Evolutionary conservation across 2,113 vertebrate genomes (phyloP), one percentile per base, ranked within the genome.

Genomic region (Thinocorus orbignyianus): DNA sequence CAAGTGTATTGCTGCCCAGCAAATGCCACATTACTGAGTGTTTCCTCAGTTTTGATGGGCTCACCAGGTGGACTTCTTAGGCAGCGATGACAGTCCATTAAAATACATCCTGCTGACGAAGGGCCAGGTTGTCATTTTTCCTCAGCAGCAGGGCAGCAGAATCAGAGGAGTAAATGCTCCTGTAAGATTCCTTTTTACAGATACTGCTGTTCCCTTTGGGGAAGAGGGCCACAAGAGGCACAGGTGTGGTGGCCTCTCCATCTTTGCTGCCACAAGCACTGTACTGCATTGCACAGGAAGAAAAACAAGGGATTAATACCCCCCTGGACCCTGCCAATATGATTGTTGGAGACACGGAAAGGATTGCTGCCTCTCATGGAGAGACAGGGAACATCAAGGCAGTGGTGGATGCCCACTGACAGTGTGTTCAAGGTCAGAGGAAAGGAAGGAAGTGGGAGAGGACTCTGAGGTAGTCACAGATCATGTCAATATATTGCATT

Each of bases 31-130:
- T 9, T 72, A 23, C 28, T 60, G 33, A 69, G 5, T 41, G 9
- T 52, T 82, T 42, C 42, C 62, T 82, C 54, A 35, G 23, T 64
- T 85, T 76, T 52, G 25, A 48, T 26, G 24, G n/a, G 1, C 2
- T 91, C 8, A 62, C 25, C 18, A 41, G 25, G 0, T 61, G 35
- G 25, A 61, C 48, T 42, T 81, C 70, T 79, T 3, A 2, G 22
- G 19, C 30, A 9, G 11, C 7, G 9, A 37, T 0, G 1, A 23
- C 16, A 66, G 16, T n/a, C 35, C 25, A 46, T 65, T 70, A 66
- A 84, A 70, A 70, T 35, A 12, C 9, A 65, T 70, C 49, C 11
- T 70, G 17, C 25, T 79, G 39, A 60, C 66, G 70, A 44, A 37
- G 13, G 16, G 9, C 18, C 25, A 51, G 57, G 26, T 14, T 69